Conservation (phyloP, 2,888 invertebrate species). For the Nephrotoma flavescens region DNA sequence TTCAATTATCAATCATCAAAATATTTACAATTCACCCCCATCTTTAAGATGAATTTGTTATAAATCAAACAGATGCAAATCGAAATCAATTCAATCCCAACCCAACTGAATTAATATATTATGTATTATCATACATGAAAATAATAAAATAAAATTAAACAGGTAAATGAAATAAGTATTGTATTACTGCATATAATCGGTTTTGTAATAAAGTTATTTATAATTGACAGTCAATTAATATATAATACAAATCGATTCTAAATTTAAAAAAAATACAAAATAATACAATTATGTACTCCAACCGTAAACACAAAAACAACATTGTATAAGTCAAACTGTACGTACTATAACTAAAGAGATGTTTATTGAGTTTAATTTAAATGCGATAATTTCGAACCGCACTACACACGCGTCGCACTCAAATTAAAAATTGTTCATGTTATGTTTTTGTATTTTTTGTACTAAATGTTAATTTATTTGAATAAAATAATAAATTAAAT, state of each 20-base stretch:
- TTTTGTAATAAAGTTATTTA: conserved; percentile 15
- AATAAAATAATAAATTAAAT: background rate
- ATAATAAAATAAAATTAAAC: background rate
- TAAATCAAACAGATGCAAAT: background rate
- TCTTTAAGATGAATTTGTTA: background rate
- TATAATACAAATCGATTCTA: conserved; percentile 17
- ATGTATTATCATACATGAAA: background rate
- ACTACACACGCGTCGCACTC: background rate
- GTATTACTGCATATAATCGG: conserved; percentile 7
- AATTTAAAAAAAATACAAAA: background rate
- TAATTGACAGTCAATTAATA: conserved; percentile 21
- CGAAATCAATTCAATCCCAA: conserved; percentile 8
- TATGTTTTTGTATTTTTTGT: background rate
- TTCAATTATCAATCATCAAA: background rate
- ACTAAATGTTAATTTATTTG: background rate
- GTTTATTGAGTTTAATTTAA: background rate
- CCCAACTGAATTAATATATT: conserved; percentile 7
- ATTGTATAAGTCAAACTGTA: background rate
- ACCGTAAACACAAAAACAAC: background rate
- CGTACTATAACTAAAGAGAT: background rate
- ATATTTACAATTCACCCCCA: background rate
- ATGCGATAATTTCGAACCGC: background rate
- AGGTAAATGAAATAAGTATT: background rate
- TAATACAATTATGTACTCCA: background rate
- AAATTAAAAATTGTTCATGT: background rate